phyloP scores from a whole-genome alignment of 2,113 vertebrate species.

The Oceanites oceanicus region DNA sequence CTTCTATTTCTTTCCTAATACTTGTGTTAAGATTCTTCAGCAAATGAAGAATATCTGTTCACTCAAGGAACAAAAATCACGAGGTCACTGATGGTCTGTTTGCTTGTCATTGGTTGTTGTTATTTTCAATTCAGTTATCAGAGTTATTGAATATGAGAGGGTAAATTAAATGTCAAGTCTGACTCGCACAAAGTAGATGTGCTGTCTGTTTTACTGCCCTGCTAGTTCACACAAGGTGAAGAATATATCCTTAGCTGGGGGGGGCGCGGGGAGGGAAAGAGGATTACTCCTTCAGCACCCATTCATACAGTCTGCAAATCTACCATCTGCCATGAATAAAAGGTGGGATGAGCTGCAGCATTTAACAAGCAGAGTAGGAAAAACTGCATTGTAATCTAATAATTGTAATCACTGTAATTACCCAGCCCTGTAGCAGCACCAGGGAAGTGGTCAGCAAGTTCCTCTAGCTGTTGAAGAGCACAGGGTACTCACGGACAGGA shows the following conservation, averaged over 20 bases:
- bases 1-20: not conserved
- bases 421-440: not conserved
- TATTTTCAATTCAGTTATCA: not conserved
- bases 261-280: not conserved
- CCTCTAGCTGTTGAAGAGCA: not conserved
- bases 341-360: not conserved
- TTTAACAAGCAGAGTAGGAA: not conserved
- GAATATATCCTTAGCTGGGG: not conserved
- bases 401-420: not conserved
- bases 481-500: not conserved
- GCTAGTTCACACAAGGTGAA: slow-evolving; percentile 3
- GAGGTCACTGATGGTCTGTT: not conserved
- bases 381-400: not conserved
- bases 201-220: not conserved
- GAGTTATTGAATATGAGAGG: not conserved
- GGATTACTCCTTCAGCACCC: not conserved
- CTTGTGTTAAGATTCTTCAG: not conserved
- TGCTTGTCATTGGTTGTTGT: not conserved
- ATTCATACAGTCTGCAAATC: not conserved
- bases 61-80: not conserved
- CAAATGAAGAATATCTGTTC: not conserved
- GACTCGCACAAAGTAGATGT: not conserved
- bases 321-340: not conserved
- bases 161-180: slow-evolving; percentile 6
- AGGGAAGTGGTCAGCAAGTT: not conserved